Evolutionary conservation across 2,888 invertebrate species (phyloP).

Genomic region (Mesorhabditis spiculigera): DNA sequence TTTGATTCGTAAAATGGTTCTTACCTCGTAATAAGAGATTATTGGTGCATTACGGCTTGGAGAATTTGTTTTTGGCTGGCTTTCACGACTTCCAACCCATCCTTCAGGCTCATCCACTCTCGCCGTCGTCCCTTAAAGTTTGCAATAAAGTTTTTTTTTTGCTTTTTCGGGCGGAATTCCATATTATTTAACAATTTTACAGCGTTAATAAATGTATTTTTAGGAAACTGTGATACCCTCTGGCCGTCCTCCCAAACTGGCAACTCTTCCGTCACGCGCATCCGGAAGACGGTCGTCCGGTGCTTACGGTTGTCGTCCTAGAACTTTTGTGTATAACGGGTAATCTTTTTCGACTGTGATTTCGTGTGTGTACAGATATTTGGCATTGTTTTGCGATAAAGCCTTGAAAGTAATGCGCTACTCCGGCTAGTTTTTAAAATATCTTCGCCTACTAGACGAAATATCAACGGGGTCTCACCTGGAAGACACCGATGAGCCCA

Average conservation of each 20-base stretch:
- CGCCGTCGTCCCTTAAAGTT: neutral
- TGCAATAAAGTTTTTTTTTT: no score
- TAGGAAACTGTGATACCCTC: neutral
- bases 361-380: slow-evolving; percentile 8
- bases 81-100: neutral
- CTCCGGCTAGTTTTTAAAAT: neutral
- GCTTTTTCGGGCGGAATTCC: no score
- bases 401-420: neutral
- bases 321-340: slow-evolving; percentile 12
- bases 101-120: slow-evolving; percentile 1
- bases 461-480: slow-evolving; percentile 66
- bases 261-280: slow-evolving; percentile 42
- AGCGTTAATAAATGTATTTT: no score
- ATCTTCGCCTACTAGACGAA: neutral
- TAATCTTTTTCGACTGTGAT: slow-evolving; percentile 14
- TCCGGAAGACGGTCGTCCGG: slow-evolving; percentile 46
- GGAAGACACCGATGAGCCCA: slow-evolving; percentile 86
- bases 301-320: slow-evolving; percentile 51
- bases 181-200: no score
- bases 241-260: slow-evolving; percentile 45
- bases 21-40: neutral
- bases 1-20: neutral
- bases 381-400: slow-evolving; percentile 7
- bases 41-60: neutral
- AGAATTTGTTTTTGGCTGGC: neutral